Evolutionary conservation across 2,113 vertebrate species (phyloP).

Genomic region (Reinhardtius hippoglossoides): DNA sequence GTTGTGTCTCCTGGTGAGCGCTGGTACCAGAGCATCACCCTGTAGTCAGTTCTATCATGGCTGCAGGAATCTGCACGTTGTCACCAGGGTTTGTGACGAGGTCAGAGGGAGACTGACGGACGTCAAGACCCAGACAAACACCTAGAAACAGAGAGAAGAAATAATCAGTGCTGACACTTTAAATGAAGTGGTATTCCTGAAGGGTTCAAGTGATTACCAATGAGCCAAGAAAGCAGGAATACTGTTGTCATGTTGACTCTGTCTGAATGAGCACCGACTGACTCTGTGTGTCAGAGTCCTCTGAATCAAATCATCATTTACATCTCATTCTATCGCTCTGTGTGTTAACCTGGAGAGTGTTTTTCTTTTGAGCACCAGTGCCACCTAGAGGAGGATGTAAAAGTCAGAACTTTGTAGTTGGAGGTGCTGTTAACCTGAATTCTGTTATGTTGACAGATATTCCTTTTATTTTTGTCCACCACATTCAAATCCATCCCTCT

Average conservation of each 20-base stretch:
- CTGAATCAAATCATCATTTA: neutral
- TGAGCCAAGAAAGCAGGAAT: conserved; percentile 14
- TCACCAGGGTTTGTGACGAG: neutral
- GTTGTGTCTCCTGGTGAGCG: conserved; percentile 16
- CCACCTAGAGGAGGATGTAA: conserved; percentile 53
- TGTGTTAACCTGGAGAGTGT: neutral
- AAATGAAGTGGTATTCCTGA: neutral
- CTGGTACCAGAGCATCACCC: conserved; percentile 56
- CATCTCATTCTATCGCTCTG: neutral
- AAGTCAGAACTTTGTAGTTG: neutral
- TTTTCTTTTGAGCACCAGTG: conserved; percentile 20
- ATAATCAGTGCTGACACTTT: neutral
- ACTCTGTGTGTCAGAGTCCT: neutral
- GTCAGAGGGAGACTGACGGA: conserved; percentile 39
- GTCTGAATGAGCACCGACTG: neutral
- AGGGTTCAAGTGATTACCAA: conserved; percentile 13
- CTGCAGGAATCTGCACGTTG: conserved; percentile 40
- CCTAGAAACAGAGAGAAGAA: conserved; percentile 4
- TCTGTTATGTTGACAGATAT: too few relatives aligned
- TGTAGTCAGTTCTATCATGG: conserved; percentile 34
- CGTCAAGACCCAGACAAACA: conserved; percentile 7
- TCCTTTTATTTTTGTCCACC: too few relatives aligned
- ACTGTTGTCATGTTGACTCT: conserved; percentile 38
- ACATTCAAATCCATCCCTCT: too few relatives aligned
- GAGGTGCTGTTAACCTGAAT: too few relatives aligned